phyloP scores from a whole-genome alignment of 2,888 invertebrate genomes.

The Linnaemya vulpina region DNA sequence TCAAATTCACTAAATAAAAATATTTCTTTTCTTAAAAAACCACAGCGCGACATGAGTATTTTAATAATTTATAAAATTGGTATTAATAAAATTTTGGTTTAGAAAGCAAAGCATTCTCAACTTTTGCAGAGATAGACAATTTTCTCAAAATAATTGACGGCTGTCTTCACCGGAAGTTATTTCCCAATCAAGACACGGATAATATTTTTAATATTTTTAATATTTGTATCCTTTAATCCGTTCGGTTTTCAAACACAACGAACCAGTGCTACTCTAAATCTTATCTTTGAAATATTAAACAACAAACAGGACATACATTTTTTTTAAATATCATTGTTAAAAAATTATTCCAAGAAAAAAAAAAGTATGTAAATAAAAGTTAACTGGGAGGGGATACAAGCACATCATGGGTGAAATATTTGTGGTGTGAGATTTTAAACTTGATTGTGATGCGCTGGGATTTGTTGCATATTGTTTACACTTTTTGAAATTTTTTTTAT shows the following conservation, averaged over 20 bases:
- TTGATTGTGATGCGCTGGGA: slow-evolving; percentile 67
- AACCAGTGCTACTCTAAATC: background rate
- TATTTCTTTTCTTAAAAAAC: too few species aligned
- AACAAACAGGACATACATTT: slow-evolving; percentile 1
- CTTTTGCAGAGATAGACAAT: too few species aligned
- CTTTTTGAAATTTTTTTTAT: slow-evolving; percentile 55
- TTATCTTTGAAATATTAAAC: background rate
- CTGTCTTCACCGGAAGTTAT: background rate
- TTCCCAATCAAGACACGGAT: background rate
- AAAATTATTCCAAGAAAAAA: background rate
- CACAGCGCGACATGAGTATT: too few species aligned
- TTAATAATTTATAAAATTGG: too few species aligned
- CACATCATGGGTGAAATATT: background rate
- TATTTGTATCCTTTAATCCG: background rate
- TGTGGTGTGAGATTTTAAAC: slow-evolving; percentile 35
- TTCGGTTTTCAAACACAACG: background rate
- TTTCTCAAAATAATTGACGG: too few species aligned
- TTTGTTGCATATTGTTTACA: slow-evolving; percentile 74
- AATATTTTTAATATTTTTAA: too few species aligned
- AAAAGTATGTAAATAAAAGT: too few species aligned
- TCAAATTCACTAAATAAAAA: too few species aligned
- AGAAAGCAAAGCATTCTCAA: too few species aligned
- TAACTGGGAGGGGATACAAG: background rate
- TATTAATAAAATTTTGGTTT: too few species aligned
- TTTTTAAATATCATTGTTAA: slow-evolving; percentile 12